A percentile compares a stretch with the other conserved stretches of the same genome.
Conservation (phyloP, 2,113 vertebrate genomes). For the Limanda limanda region DNA sequence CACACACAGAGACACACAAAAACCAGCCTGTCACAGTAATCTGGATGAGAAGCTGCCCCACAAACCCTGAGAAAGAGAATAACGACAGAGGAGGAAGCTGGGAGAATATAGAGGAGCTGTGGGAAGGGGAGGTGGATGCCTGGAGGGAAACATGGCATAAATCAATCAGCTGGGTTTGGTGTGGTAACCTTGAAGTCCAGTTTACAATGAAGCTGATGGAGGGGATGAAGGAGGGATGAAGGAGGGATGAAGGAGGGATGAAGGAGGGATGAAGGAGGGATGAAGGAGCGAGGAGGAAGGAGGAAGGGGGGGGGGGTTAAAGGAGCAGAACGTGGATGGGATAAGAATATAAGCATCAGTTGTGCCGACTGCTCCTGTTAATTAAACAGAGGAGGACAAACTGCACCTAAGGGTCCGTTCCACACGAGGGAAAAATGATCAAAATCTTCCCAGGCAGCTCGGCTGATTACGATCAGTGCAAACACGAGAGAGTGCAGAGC, state of each 20-base stretch:
- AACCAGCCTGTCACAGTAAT: conserved; percentile 28
- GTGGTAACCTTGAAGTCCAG: conserved; percentile 58
- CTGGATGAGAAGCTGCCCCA: conserved; percentile 44
- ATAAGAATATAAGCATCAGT: conserved; percentile 41
- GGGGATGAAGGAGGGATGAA: neutral
- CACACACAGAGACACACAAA: conserved; percentile 27
- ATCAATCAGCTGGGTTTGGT: conserved; percentile 56
- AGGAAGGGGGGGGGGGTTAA: neutral
- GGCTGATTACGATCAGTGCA: conserved; percentile 48
- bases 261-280: neutral
- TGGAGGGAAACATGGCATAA: conserved; percentile 52
- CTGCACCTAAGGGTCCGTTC: conserved; percentile 56
- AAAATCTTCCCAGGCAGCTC: conserved; percentile 58
- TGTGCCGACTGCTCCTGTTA: conserved; percentile 37
- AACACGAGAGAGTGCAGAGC: conserved; percentile 13
- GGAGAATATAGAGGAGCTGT: conserved; percentile 6
- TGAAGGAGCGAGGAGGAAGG: neutral
- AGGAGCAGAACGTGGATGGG: conserved; percentile 31
- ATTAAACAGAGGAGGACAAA: conserved; percentile 52
- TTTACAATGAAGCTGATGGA: conserved; percentile 23
- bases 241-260: neutral
- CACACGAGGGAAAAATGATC: conserved; percentile 49
- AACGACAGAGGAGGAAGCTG: conserved; percentile 31
- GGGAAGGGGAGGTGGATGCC: conserved; percentile 2
- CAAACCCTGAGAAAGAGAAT: conserved; percentile 49